These are phyloP conservation scores for Ptychobarbus kaznakovi DNA, from an alignment of 2,797 vertebrate genomes.

Conservation along the genomic window DNA sequence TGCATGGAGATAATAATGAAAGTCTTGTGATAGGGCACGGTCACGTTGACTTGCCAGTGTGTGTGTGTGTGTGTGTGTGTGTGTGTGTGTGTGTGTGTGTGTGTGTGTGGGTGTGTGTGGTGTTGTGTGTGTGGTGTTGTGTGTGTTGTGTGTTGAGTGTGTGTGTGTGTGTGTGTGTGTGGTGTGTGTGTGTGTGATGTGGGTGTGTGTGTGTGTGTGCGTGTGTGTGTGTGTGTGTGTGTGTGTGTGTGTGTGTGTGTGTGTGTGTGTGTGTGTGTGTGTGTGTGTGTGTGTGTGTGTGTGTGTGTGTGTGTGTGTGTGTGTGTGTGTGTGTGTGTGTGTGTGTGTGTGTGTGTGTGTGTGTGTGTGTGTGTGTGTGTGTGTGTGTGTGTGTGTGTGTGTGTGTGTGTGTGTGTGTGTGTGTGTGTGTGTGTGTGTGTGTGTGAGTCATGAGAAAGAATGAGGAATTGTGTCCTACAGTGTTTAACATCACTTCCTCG, in stretches of 20 bases:
- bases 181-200: not conserved
- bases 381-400: not conserved
- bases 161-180: no score
- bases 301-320: not conserved
- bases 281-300: not conserved
- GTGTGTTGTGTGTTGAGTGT: no score
- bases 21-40: constrained; percentile 44
- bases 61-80: not conserved
- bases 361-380: not conserved
- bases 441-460: constrained; percentile 18
- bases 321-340: not conserved
- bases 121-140: no score
- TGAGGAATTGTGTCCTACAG: constrained; percentile 31
- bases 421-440: not conserved
- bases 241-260: not conserved
- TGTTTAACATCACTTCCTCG: constrained; percentile 20
- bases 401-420: not conserved
- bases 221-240: not conserved
- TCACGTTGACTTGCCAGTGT: constrained; percentile 34
- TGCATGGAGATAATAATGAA: constrained; percentile 41
- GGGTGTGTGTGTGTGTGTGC: not conserved
- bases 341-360: not conserved
- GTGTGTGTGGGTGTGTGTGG: no score
- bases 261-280: not conserved
- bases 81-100: not conserved